Evolutionary conservation across 2,113 vertebrate species (phyloP), one percentile per base, ranked within the genome.

Genomic region (Neopipo cinnamomea): DNA sequence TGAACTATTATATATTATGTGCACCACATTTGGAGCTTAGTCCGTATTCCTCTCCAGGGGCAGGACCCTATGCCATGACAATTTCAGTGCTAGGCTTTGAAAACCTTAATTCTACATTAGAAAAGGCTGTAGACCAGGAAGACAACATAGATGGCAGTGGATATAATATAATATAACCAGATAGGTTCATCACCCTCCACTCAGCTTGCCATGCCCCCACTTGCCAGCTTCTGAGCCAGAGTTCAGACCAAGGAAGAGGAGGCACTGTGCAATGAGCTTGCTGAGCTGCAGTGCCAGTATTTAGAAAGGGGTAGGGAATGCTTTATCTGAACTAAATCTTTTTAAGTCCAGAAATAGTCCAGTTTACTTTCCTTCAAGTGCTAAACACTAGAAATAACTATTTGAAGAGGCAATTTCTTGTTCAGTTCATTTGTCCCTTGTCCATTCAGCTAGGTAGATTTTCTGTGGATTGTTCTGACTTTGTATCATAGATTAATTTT

Each of bases 371-470:
- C 28, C 30, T 89, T 72, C 70, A 77, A 91, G 85, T 52, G 30
- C 8, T 31, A n/a, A 77, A 72, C 12, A 15, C 30, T 37, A 71
- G 39, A 77, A 88, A 74, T 68, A 35, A 20, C 25, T 84, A 46
- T 73, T 67, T 81, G n/a, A 73, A 71, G 35, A 92, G 8, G 22
- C 42, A 30, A 35, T 74, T 59, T 82, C 16, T 90, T 68, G 19
- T 95, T 95, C 70, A 80, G 35, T 77, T 70, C 5, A 75, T 63
- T 77, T 67, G 22, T 75, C 33, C 16, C 22, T 93, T 96, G 13
- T 28, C 33, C 28, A 30, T 89, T 93, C 6, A 8, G 58, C 3
- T 9, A 62, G 18, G 3, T 31, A 30, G 63, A 21, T 35, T 73
- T 92, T 92, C 35, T 59, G 24, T 90, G 35, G 25, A 28, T 71